These are phyloP conservation scores for Crossocerus cetratus DNA, from an alignment of 2,888 invertebrate genomes.

Conservation along the genomic window DNA sequence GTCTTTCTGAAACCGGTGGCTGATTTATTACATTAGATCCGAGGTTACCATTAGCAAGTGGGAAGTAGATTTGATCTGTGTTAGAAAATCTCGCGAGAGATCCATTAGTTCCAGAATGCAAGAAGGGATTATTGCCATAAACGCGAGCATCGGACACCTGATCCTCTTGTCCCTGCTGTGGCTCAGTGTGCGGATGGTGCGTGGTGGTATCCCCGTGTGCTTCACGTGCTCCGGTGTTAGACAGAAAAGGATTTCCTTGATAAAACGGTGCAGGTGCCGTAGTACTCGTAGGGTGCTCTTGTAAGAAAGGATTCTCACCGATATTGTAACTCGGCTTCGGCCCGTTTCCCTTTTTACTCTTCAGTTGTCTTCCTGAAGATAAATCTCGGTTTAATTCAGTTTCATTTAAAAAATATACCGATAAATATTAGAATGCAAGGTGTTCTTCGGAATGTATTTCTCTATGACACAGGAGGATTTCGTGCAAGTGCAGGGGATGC, in stretches of 20 bases:
- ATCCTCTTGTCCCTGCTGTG: not conserved
- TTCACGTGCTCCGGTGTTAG: too few species aligned
- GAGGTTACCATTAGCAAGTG: too few species aligned
- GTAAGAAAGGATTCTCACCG: constrained; percentile 29
- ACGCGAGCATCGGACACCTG: not conserved
- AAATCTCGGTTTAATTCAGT: too few species aligned
- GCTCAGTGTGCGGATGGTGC: not conserved
- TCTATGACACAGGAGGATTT: too few species aligned
- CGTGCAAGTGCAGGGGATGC: too few species aligned
- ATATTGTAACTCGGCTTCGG: constrained; percentile 14
- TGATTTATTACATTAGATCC: not conserved
- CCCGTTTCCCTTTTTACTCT: not conserved
- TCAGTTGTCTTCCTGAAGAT: constrained; percentile 20
- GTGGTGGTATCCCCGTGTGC: too few species aligned
- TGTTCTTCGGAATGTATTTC: too few species aligned
- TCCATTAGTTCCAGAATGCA: not conserved
- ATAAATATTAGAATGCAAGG: too few species aligned
- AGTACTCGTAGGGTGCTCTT: not conserved
- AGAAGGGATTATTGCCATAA: constrained; percentile 31
- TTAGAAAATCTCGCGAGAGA: not conserved
- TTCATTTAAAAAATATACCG: too few species aligned
- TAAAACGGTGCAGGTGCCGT: not conserved
- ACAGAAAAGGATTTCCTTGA: constrained; percentile 30
- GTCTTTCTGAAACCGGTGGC: not conserved
- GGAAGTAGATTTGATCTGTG: not conserved